Conservation (phyloP, 2,113 vertebrate species). For the Oreotrochilus melanogaster region DNA sequence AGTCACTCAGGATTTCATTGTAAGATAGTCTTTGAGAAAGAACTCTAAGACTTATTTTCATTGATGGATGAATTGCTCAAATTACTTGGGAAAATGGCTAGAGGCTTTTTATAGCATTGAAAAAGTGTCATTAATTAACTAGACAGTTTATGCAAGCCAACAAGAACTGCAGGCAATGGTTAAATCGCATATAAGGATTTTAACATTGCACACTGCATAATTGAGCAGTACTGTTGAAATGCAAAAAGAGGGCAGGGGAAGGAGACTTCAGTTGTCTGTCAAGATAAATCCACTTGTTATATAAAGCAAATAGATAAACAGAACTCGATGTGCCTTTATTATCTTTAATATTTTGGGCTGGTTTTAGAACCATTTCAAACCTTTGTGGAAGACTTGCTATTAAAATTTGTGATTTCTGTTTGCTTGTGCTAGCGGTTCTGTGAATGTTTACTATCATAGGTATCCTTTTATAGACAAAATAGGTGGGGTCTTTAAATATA, state of each 20-base stretch:
- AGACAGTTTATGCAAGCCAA: constrained; percentile 10
- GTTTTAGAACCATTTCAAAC: constrained; percentile 32
- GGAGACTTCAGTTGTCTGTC: constrained; percentile 25
- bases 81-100: not conserved
- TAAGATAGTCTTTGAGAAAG: not conserved
- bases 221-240: not conserved
- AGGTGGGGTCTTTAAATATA: not conserved
- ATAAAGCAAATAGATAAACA: constrained; percentile 23
- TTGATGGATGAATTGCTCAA: not conserved
- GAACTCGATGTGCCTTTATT: not conserved
- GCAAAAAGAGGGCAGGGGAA: not conserved
- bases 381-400: constrained; percentile 8
- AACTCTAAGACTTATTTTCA: not conserved
- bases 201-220: not conserved
- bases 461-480: constrained; percentile 22
- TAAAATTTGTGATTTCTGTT: constrained; percentile 41
- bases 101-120: constrained; percentile 2
- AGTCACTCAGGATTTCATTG: not conserved
- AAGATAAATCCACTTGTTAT: not conserved
- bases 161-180: not conserved
- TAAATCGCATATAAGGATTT: not conserved
- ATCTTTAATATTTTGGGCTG: constrained; percentile 30
- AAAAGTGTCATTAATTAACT: constrained; percentile 28
- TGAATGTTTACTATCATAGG: constrained; percentile 25
- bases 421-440: not conserved